phyloP scores from a whole-genome alignment of 1,140 invertebrate species.

The Elymnias hypermnestra region DNA sequence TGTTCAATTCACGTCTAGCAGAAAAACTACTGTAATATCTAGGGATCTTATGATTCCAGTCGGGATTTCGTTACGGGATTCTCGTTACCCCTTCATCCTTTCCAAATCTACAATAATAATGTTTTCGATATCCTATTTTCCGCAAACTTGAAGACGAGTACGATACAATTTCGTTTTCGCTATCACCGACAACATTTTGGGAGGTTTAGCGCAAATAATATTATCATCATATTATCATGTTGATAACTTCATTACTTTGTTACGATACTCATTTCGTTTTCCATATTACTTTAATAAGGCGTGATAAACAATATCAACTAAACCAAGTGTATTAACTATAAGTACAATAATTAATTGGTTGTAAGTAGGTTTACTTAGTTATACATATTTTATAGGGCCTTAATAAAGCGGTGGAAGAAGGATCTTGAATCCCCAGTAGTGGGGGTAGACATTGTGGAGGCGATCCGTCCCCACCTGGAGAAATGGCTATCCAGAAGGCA shows the following conservation, averaged over 20 bases:
- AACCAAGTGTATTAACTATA: too few species aligned
- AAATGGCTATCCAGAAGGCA: too few species aligned
- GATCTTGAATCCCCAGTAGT: too few species aligned
- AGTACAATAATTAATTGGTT: too few species aligned
- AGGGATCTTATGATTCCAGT: constrained; percentile 2
- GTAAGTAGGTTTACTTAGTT: too few species aligned
- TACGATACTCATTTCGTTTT: background rate
- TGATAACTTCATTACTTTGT: constrained; percentile 6
- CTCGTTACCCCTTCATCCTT: constrained; percentile 5
- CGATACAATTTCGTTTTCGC: constrained; percentile 2
- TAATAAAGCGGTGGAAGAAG: too few species aligned
- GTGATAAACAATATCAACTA: too few species aligned
- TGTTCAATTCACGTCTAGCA: constrained; percentile 6
- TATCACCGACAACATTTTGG: background rate
- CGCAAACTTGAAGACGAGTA: constrained; percentile 3
- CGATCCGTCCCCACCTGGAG: too few species aligned
- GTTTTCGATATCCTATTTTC: constrained; percentile 8
- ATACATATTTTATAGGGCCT: too few species aligned
- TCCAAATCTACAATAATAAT: constrained; percentile 8
- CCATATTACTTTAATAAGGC: too few species aligned
- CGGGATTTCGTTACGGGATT: constrained; percentile 6
- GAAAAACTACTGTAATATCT: background rate
- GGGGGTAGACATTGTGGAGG: too few species aligned
- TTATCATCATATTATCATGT: constrained; percentile 4
- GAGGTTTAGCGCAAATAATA: constrained; percentile 2